Conservation (phyloP, 2,888 invertebrate species). For the Eupithecia exiguata region DNA sequence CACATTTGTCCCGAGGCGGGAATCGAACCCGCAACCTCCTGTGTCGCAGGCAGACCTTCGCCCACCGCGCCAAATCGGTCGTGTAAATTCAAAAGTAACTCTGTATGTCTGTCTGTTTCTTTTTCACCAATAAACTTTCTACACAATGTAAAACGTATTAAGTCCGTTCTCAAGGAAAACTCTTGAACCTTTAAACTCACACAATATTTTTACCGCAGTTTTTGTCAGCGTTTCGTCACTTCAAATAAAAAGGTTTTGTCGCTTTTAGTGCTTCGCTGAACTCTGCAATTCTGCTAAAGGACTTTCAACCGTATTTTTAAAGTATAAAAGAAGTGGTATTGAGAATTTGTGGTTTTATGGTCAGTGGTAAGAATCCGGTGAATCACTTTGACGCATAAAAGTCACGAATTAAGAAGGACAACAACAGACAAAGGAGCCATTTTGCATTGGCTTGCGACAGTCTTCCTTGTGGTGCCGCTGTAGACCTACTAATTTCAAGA, state of each 20-base stretch:
- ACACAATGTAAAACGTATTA: not conserved
- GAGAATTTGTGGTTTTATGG: slow-evolving; percentile 39
- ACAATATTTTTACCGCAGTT: slow-evolving; percentile 54
- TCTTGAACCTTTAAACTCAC: slow-evolving; percentile 49
- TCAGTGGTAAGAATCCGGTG: slow-evolving; percentile 61
- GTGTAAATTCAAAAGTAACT: too few species aligned
- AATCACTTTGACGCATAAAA: slow-evolving; percentile 82
- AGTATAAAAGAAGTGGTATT: slow-evolving; percentile 29
- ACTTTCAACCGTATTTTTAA: slow-evolving; percentile 29
- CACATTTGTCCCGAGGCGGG: too few species aligned
- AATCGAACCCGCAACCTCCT: too few species aligned
- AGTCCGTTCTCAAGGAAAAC: slow-evolving; percentile 33
- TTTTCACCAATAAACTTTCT: not conserved
- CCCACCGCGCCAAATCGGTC: too few species aligned
- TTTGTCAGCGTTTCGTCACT: slow-evolving; percentile 57
- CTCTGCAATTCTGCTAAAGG: slow-evolving; percentile 27
- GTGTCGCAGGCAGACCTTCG: too few species aligned
- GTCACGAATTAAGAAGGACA: slow-evolving; percentile 82
- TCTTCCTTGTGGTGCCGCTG: slow-evolving; percentile 76
- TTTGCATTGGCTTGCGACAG: slow-evolving; percentile 81
- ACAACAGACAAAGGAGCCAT: slow-evolving; percentile 80
- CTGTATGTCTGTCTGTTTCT: too few species aligned
- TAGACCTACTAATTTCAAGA: slow-evolving; percentile 57
- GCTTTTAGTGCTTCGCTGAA: slow-evolving; percentile 52
- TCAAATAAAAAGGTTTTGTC: slow-evolving; percentile 58